Evolutionary conservation across 2,797 vertebrate species (phyloP).

Genomic region (Falco peregrinus): DNA sequence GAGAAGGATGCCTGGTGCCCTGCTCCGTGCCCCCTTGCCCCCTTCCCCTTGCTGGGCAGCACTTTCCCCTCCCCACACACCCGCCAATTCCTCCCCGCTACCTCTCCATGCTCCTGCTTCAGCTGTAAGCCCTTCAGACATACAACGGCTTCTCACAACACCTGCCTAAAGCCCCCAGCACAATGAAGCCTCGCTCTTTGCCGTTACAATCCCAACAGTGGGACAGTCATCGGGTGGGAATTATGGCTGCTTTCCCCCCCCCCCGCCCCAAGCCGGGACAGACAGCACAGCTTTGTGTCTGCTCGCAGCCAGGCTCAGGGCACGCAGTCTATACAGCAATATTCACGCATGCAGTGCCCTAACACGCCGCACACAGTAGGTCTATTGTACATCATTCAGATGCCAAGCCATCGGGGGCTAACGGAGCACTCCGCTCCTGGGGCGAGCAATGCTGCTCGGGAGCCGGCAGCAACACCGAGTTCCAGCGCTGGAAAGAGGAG

Average conservation of each 20-base stretch:
- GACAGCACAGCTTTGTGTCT: background rate
- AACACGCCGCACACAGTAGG: background rate
- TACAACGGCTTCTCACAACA: background rate
- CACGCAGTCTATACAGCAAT: background rate
- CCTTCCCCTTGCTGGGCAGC: background rate
- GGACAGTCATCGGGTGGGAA: background rate
- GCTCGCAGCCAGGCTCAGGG: background rate
- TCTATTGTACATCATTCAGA: background rate
- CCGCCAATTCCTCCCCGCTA: rapidly evolving
- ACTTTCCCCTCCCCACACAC: background rate
- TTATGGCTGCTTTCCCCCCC: background rate
- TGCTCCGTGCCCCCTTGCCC: background rate
- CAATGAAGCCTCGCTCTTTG: background rate
- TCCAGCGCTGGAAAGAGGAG: no score
- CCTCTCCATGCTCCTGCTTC: background rate
- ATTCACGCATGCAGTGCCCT: background rate
- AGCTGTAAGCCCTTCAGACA: background rate
- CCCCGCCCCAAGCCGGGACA: rapidly evolving
- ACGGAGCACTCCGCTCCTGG: rapidly evolving
- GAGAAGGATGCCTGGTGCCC: background rate
- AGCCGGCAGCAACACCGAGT: background rate
- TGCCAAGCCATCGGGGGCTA: rapidly evolving
- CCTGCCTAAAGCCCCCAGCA: rapidly evolving
- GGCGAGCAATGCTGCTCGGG: background rate
- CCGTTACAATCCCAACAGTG: background rate